These are phyloP conservation scores for Platypus cylindrus DNA, from an alignment of 2,888 invertebrate genomes.

Conservation along the genomic window DNA sequence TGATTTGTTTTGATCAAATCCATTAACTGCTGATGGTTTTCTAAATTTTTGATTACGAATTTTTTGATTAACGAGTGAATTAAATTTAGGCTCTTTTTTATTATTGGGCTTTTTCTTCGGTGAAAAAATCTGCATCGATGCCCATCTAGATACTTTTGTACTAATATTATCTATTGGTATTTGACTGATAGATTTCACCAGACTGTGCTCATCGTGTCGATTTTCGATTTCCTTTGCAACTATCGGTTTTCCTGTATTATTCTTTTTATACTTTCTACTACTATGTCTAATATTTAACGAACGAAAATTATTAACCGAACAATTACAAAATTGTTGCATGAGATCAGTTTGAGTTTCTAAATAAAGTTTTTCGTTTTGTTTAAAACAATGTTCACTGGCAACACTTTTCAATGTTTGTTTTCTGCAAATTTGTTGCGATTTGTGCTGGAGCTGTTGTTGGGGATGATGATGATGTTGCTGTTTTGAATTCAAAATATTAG, in stretches of 20 bases:
- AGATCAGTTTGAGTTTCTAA: conserved; percentile 1
- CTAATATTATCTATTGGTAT: conserved; percentile 17
- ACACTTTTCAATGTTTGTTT: conserved; percentile 21
- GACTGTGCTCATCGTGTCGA: conserved; percentile 6
- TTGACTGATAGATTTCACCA: conserved; percentile 23
- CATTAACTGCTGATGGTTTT: conserved; percentile 10
- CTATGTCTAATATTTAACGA: conserved; percentile 4
- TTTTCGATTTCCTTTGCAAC: conserved; percentile 17
- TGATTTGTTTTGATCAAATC: conserved; percentile 6
- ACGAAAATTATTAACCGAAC: conserved; percentile 3
- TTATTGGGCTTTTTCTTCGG: conserved; percentile 38
- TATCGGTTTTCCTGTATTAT: background rate
- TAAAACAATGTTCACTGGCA: conserved; percentile 22
- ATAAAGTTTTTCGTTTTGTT: conserved; percentile 3
- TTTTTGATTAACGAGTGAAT: conserved; percentile 19
- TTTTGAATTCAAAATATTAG: conserved; percentile 18
- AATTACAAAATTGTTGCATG: conserved; percentile 4
- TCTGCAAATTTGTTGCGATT: conserved; percentile 12
- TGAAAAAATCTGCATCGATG: conserved; percentile 26
- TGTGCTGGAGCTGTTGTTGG: conserved; percentile 1
- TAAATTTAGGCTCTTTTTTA: conserved; percentile 26
- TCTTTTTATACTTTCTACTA: conserved; percentile 7
- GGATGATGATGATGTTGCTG: background rate
- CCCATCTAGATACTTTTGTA: conserved; percentile 23
- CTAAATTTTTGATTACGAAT: conserved; percentile 14